Evolutionary conservation across 2,113 vertebrate species (phyloP), one percentile per base, ranked within the genome.

Genomic region (Tenebrosternarchus preto): DNA sequence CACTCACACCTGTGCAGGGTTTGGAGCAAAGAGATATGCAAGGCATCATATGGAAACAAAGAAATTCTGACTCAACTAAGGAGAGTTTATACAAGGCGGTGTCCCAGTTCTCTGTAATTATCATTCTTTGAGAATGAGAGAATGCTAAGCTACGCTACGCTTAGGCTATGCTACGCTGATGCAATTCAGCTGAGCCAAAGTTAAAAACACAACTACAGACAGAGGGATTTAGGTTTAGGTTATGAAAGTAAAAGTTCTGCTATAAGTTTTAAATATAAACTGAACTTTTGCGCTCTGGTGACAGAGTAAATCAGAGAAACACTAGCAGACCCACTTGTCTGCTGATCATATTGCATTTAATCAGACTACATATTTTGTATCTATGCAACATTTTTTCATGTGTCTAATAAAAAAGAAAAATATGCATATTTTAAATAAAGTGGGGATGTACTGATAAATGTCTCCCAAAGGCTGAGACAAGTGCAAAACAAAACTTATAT

Each of bases 81-180:
- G 89, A 90, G 90, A 91, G 90, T 93, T 93, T 92, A 92, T 89
- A 88, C 89, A 90, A 87, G 91, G 90, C 90, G 88, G 91, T 72
- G 90, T 91, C 91, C 91, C 90, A 89, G 90, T 88, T 86, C 87
- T 88, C 46, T 77, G 89, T 80, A 92, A 92, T 93, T 92, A 92
- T 91, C 91, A 92, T 92, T 92, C 90, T 89, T 91, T 87, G 78
- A 83, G 84, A 82, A 87, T 93, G 89, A 91, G 90, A 86, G 84
- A 89, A 88, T 71, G 85, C 83, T 64, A 72, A 56, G 61, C 59
- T 80, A 77, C 80, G 83, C 87, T 92, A 91, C 11, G 15, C 43
- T 15, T 9, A 50, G 43, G 85, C 83, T 64, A 72, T 53, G 59
- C 61, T 80, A 77, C 79, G 83, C 88, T 92, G 91, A 15, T 2